phyloP scores from a whole-genome alignment of 2,113 vertebrate genomes.

The Lampris megalopsis region DNA sequence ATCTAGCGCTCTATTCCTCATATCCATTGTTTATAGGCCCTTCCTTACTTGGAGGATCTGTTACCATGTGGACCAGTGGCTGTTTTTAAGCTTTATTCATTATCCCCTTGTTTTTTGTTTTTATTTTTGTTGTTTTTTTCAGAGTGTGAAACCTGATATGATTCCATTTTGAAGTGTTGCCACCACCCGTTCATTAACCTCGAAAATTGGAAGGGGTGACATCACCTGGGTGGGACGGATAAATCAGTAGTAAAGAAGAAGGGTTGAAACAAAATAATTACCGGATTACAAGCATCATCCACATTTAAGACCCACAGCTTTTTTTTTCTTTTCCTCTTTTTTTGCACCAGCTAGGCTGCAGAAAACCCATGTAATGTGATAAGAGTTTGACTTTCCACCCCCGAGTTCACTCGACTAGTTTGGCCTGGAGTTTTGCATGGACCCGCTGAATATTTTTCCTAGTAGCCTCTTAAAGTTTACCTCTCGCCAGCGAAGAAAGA shows the following conservation, averaged over 20 bases:
- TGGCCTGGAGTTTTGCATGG: constrained; percentile 22
- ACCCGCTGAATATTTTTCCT: constrained; percentile 37
- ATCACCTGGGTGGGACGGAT: not conserved
- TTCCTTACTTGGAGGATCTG: constrained; percentile 60
- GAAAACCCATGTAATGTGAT: constrained; percentile 14
- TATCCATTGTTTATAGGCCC: constrained; percentile 61
- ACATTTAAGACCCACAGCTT: not conserved
- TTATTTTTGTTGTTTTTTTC: constrained; percentile 13
- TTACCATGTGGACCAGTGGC: constrained; percentile 52
- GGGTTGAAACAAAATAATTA: no score
- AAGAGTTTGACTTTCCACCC: not conserved
- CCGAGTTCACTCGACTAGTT: constrained; percentile 2
- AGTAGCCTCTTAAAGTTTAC: constrained; percentile 11
- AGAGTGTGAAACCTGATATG: not conserved
- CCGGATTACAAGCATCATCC: not conserved
- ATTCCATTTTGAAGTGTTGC: constrained; percentile 20
- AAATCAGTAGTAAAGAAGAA: not conserved
- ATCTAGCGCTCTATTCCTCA: constrained; percentile 33
- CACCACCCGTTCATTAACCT: constrained; percentile 13
- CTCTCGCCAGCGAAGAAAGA: not conserved
- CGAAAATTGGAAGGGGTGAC: not conserved
- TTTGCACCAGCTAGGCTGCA: constrained; percentile 12
- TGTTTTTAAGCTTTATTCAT: constrained; percentile 42
- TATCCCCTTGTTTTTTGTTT: not conserved
- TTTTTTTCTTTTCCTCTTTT: not conserved